Percentiles rank a stretch among this genome's conserved stretches.
phyloP scores from a whole-genome alignment of 1,140 invertebrate species.

The Drepana arcuata region DNA sequence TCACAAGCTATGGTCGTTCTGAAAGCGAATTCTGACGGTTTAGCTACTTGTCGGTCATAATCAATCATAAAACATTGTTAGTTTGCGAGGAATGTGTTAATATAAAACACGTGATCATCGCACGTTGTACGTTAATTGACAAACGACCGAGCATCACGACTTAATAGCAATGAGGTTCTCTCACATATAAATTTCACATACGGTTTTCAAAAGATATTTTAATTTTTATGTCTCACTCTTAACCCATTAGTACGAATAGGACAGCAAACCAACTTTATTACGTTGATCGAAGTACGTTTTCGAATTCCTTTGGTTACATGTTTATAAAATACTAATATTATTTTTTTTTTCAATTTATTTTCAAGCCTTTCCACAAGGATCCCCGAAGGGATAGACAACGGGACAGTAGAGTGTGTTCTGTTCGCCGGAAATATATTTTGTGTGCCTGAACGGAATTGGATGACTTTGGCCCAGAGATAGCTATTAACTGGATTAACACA shows the following conservation, averaged over 20 bases:
- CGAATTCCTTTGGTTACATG: neutral
- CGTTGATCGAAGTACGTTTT: neutral
- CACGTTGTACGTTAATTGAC: conserved; percentile 1
- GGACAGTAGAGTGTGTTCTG: too few species aligned
- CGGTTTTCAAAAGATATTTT: neutral
- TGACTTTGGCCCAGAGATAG: neutral
- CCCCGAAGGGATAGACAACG: too few species aligned
- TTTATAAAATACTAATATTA: neutral
- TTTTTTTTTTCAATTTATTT: too few species aligned
- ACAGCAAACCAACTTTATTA: neutral
- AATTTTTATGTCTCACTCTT: neutral
- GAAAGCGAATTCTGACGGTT: neutral
- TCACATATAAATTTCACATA: neutral
- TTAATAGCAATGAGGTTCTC: neutral
- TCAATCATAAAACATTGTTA: neutral
- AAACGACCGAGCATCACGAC: neutral
- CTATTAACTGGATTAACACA: neutral
- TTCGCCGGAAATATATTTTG: neutral
- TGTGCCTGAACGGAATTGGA: neutral
- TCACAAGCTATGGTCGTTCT: neutral
- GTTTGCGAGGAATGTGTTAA: neutral
- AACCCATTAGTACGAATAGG: neutral
- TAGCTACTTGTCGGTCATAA: neutral
- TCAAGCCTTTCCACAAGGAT: too few species aligned
- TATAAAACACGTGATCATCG: conserved; percentile 1